phyloP scores from a whole-genome alignment of 2,113 vertebrate species.

The Dromiciops gliroides region DNA sequence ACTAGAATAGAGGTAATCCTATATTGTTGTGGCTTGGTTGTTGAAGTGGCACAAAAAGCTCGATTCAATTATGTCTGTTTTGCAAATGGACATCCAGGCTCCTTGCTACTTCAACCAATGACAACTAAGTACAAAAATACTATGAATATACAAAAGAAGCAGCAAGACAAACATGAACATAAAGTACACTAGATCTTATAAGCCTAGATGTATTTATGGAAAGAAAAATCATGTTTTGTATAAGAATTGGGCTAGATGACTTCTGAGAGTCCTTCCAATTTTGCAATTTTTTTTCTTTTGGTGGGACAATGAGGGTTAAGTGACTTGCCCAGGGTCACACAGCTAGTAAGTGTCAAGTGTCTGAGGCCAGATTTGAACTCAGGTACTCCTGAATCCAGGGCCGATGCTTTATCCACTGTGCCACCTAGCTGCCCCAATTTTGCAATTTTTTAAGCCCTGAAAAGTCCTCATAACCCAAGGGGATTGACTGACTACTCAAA shows the following conservation, averaged over 20 bases:
- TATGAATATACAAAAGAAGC: not conserved
- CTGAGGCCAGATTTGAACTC: too few relatives aligned
- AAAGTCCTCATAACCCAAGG: not conserved
- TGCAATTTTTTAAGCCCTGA: not conserved
- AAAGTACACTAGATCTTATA: not conserved
- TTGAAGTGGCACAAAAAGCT: not conserved
- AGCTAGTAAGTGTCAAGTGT: too few relatives aligned
- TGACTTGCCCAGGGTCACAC: too few relatives aligned
- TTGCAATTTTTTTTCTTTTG: not conserved
- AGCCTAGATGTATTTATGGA: not conserved
- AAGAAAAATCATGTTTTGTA: too few relatives aligned
- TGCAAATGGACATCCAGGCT: not conserved
- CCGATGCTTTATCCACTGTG: too few relatives aligned
- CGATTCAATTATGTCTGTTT: not conserved
- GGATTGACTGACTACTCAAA: constrained; percentile 16
- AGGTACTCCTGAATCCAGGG: too few relatives aligned
- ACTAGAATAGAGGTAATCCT: not conserved
- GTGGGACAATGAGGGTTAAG: too few relatives aligned
- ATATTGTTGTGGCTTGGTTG: not conserved
- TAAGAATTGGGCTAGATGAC: too few relatives aligned
- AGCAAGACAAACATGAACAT: not conserved
- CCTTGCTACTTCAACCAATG: not conserved
- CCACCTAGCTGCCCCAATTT: too few relatives aligned
- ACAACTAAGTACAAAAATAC: not conserved
- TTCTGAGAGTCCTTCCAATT: not conserved